These are phyloP conservation scores for Setophaga coronata DNA, from an alignment of 2,113 vertebrate species.

Conservation along the genomic window DNA sequence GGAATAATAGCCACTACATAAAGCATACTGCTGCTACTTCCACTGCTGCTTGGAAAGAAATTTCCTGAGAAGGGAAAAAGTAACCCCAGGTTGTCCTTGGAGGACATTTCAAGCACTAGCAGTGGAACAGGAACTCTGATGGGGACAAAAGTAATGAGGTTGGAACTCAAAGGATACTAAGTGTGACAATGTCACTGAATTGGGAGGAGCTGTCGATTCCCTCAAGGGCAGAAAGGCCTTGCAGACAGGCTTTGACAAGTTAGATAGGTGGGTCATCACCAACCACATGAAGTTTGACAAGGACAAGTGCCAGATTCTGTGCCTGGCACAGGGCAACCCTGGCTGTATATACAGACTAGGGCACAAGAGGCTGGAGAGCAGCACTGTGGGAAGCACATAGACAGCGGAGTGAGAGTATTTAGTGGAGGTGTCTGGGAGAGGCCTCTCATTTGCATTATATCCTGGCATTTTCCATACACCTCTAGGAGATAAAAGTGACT, in stretches of 20 bases:
- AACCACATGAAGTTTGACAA: neutral
- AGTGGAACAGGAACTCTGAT: neutral
- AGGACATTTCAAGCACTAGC: neutral
- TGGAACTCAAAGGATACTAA: neutral
- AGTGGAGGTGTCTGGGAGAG: neutral
- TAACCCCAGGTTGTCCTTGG: neutral
- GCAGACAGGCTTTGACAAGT: neutral
- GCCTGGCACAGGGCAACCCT: neutral
- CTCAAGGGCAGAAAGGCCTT: neutral
- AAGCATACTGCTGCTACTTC: neutral
- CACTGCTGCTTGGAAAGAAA: neutral
- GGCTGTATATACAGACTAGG: neutral
- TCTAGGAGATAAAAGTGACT: neutral
- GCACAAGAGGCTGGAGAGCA: neutral
- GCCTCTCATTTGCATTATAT: neutral
- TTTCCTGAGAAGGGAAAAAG: neutral
- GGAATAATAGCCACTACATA: neutral
- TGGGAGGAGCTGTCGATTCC: neutral
- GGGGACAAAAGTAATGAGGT: neutral
- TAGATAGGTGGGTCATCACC: neutral
- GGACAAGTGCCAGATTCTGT: neutral
- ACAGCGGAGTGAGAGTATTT: neutral
- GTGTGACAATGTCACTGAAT: neutral
- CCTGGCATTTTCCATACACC: neutral
- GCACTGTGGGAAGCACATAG: neutral